phyloP scores from a whole-genome alignment of 2,888 invertebrate genomes.

The Biston stratarius region DNA sequence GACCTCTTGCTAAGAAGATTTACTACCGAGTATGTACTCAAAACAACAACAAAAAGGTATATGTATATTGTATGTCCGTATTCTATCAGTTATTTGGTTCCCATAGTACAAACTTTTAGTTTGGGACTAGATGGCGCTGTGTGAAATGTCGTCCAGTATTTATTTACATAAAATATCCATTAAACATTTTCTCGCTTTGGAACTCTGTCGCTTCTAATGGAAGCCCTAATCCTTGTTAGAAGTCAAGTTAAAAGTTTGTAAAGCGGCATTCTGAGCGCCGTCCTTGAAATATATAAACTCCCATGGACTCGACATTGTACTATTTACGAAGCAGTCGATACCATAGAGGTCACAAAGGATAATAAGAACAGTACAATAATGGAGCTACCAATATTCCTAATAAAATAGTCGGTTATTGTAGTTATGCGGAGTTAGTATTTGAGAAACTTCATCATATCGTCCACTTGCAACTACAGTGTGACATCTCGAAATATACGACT shows the following conservation, averaged over 20 bases:
- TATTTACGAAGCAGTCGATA: slow-evolving; percentile 57
- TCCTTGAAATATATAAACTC: slow-evolving; percentile 47
- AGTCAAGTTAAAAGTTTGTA: neutral
- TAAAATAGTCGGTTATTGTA: neutral
- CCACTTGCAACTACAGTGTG: too few relatives aligned
- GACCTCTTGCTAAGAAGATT: too few relatives aligned
- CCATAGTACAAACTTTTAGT: too few relatives aligned
- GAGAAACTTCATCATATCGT: too few relatives aligned
- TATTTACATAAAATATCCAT: neutral
- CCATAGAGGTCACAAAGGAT: slow-evolving; percentile 21
- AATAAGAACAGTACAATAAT: slow-evolving; percentile 4
- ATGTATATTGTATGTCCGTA: too few relatives aligned
- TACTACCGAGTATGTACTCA: too few relatives aligned
- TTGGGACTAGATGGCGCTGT: too few relatives aligned
- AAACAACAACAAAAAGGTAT: too few relatives aligned
- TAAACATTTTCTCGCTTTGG: neutral
- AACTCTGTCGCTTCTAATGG: neutral
- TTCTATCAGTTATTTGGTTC: too few relatives aligned
- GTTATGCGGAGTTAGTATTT: neutral
- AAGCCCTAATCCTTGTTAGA: neutral
- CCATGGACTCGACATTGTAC: slow-evolving; percentile 52
- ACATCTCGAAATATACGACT: too few relatives aligned
- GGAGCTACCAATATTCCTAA: neutral
- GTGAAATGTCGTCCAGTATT: too few relatives aligned
- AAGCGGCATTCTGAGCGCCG: slow-evolving; percentile 21